Evolutionary conservation across 1,140 invertebrate genomes (phyloP), one percentile per base, ranked within the genome.

Genomic region (Diuraphis noxia): DNA sequence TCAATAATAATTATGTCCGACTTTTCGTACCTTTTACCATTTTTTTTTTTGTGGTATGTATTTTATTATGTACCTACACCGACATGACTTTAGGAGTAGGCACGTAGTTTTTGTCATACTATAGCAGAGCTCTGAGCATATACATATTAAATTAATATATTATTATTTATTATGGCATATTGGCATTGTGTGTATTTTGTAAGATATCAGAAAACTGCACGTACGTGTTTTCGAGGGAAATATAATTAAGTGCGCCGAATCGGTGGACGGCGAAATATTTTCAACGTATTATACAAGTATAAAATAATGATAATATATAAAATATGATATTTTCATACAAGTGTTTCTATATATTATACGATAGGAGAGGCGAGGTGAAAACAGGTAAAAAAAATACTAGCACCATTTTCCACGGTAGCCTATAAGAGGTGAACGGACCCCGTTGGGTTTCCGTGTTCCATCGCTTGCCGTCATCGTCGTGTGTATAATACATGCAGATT

Each of bases 371-470:
- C 0, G 72, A 79, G n/a, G 34, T 79, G 7, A 84, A 84, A 84
- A 84, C 10, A 1, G 10, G 41, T 43, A 43, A 84, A 41, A 52
- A 85, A 46, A 86, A 86, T 49, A 88, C 6, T 40, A 88, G 10
- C 25, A 63, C 10, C 87, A 79, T 90, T 90, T 90, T 79, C 41
- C 41, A 90, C 88, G 88, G 88, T 79, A 72, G 25, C 49, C 87
- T 36, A 41, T 25, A 88, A 40, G 63, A 90, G 88, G 88, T 90
- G 88, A 90, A 90, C 88, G 88, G 88, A 90, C 88, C 63, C 30
- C n/a, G n/a, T 72, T 23, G 43, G 56, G 81, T 84, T 85, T 90
- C 72, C 19, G 63, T 72, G 30, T 72, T 72, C 13, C 4, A 13
- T 72, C 30, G 56, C n/a, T 43, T n/a, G 13, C 9, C 63, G 38